Base-by-base conservation (phyloP, 2,888 invertebrate genomes). In the Atethmia centrago region DNA sequence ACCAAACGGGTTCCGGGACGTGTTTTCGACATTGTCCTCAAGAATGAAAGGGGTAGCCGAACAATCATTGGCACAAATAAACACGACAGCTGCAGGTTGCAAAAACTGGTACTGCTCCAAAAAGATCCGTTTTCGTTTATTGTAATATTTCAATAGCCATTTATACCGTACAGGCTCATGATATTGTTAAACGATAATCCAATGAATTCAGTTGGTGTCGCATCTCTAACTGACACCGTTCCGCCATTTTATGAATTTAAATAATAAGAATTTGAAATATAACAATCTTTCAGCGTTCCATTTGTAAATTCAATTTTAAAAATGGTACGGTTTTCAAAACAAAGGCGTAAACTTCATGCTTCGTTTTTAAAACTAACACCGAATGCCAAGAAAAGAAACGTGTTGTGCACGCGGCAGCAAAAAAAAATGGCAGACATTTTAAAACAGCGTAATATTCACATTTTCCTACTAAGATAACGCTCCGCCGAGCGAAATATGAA, bases 381-480 rank as follows among this genome's bases (percentile, higher is more conserved):
- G 88, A 90, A 90, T 90, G 89, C 87, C 85, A 91, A 92, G 88
- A 88, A 89, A 88, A 84, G 81, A 85, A 83, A 88, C 82, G 85
- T 78, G 81, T 77, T 77, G 47, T 78, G 68, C 63, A 83, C n/a
- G 69, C 62, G 71, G 82, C 85, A 85, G 80, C 79, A 80, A 91
- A 90, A 90, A 86, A 86, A 86, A 74, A 74, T 85, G 36, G 81
- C 85, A 88, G 86, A 88, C 89, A 88, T 90, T 91, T 88, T 87
- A 90, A 93, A 93, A 93, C 75, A 85, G 70, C 88, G 88, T 91
- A 92, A 92, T 93, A 92, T 92, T 92, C 92, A 89, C 93, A 93
- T 93, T 94, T 87, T 94, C 94, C 94, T 94, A 89, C 92, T 92
- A 94, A 95, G 95, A 95, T 95, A 95, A 95, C 95, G 93, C 93